phyloP scores from a whole-genome alignment of 1,140 invertebrate species.

The Mylabris phalerata region DNA sequence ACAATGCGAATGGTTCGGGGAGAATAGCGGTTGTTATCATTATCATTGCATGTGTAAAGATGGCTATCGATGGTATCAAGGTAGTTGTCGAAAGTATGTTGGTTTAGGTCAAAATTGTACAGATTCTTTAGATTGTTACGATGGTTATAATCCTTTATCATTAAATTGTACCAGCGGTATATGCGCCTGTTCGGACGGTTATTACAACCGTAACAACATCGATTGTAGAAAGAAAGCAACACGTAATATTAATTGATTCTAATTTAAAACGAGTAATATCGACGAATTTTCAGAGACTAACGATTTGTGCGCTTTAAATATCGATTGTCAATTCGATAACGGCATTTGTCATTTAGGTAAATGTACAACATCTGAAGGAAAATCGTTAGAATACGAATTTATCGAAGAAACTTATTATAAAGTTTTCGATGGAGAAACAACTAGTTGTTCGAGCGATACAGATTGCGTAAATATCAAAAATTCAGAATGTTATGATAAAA shows the following conservation, averaged over 20 bases:
- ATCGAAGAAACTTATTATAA: background rate
- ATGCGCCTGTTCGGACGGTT: conserved; percentile 5
- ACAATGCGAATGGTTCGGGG: conserved; percentile 6
- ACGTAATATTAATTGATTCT: background rate
- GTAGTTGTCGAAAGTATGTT: background rate
- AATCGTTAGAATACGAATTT: background rate
- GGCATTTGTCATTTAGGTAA: background rate
- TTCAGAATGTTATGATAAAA: conserved; percentile 7
- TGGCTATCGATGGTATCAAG: conserved; percentile 7
- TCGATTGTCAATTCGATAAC: conserved; percentile 1
- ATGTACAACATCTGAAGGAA: background rate
- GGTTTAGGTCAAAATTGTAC: conserved; percentile 2
- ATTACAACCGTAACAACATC: conserved; percentile 1
- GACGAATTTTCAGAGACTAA: background rate
- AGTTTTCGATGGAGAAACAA: background rate
- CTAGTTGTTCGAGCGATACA: background rate
- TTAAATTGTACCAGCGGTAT: background rate
- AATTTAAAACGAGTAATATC: too few species aligned
- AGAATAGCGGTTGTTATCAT: conserved; percentile 2
- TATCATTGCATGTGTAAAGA: conserved; percentile 5
- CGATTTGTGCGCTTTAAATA: conserved; percentile 7
- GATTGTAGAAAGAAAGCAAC: conserved; percentile 9
- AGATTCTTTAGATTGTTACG: conserved; percentile 4
- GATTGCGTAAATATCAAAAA: conserved; percentile 1
- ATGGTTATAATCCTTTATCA: conserved; percentile 7